Evolutionary conservation across 2,797 vertebrate genomes (phyloP), one percentile per base, ranked within the genome.

Genomic region (Podargus strigoides): DNA sequence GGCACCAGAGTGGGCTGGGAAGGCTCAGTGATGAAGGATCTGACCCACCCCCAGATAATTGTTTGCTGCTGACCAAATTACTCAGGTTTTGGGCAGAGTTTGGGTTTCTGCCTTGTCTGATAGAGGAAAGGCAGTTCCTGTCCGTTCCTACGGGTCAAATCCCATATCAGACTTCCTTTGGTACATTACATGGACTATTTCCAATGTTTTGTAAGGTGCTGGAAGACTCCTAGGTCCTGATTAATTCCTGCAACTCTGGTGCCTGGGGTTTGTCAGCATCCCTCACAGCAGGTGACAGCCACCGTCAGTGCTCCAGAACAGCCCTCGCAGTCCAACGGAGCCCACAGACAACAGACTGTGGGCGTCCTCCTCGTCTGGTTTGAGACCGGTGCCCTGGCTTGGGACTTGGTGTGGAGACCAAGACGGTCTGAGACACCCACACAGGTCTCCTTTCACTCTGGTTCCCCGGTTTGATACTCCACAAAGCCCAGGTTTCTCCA

Each of bases 321-420:
- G 60, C 75, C 49, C 47, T 47, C 12, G 28, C 5, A 12, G 39
- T 49, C 34, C 19, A 12, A 23, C 0, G 22, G 44, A 41, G n/a
- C 32, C 44, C 7, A 34, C 28, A n/a, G 23, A 7, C 22, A 6
- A 17, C 3, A 1, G 15, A 18, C 42, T 14, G 26, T 1, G 3
- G 66, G n/a, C 69, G 75, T 52, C 21, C 16, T 41, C 32, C 49
- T 44, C 12, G 0, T 22, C 41, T 49, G 59, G 28, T 30, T 67
- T 49, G 16, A 77, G 53, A 53, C 52, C 1, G 0, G 41, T 17
- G 42, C n/a, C 41, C 41, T 14, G 17, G 20, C 42, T 66, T 73
- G 60, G 66, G 53, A 60, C 23, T 17, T 8, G 1, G 28, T 0
- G 1, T 27, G 69, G 56, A 14, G 69, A 56, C 56, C 50, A 52